Conservation (phyloP, 2,797 vertebrate genomes). For the Denticeps clupeoides region DNA sequence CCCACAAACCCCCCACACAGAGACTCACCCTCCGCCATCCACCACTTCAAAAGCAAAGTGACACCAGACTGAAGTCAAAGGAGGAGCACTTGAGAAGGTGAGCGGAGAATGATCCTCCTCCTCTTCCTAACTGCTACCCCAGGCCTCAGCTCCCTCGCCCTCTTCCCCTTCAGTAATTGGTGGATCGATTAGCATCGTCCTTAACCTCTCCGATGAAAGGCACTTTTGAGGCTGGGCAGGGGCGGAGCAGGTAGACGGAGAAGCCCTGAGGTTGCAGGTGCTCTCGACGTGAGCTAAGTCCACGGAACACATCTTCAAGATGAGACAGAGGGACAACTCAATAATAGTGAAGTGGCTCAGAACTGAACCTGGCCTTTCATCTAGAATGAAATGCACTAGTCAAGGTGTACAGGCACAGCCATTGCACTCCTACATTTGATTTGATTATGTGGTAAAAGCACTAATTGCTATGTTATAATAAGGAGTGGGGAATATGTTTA, state of each 20-base stretch:
- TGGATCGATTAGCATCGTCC: conserved; percentile 57
- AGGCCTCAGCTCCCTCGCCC: conserved; percentile 34
- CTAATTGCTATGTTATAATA: no score
- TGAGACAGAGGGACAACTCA: neutral
- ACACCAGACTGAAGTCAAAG: conserved; percentile 58
- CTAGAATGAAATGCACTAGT: no score
- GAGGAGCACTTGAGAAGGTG: conserved; percentile 48
- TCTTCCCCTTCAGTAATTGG: conserved; percentile 43
- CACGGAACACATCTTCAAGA: neutral
- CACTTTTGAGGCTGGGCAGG: conserved; percentile 30
- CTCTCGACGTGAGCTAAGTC: neutral
- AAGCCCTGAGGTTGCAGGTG: neutral
- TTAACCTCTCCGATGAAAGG: conserved; percentile 42
- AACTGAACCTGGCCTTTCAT: no score
- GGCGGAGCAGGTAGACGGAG: neutral
- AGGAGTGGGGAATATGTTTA: no score
- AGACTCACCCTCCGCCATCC: conserved; percentile 40
- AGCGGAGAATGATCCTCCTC: conserved; percentile 26
- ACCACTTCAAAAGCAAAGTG: conserved; percentile 62
- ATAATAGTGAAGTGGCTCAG: no score
- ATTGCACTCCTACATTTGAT: no score
- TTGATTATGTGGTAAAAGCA: no score
- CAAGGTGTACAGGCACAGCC: no score
- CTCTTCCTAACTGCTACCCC: conserved; percentile 40
- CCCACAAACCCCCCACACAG: neutral